Evolutionary conservation across 2,113 vertebrate species (phyloP), one percentile per base, ranked within the genome.

Genomic region (Mesitornis unicolor): DNA sequence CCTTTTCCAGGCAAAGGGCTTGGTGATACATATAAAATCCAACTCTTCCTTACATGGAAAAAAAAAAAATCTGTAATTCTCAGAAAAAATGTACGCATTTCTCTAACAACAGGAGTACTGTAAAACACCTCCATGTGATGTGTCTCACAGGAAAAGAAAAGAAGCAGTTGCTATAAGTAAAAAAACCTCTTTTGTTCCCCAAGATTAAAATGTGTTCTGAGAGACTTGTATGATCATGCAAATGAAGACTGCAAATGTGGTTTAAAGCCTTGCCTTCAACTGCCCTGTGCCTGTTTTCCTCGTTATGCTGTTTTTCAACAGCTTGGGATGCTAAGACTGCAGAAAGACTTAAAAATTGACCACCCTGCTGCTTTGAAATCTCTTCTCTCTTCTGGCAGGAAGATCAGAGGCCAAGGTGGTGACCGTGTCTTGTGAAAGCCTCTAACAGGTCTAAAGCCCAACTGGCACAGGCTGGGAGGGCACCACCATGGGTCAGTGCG

Each of bases 1-100:
- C 11, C 77, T 94, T 40, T 82, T 54, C 74, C 61, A 70, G 51
- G 61, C 77, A 84, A 81, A 78, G 42, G 29, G 31, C 64, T 82
- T 57, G 53, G 64, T 10, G 35, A 69, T 65, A 77, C 36, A 69
- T 80, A 87, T 29, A 47, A 80, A 91, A 80, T 90, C 43, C 31
- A 74, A 61, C 73, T 76, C 57, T 73, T 91, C 24, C 45, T 51
- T 79, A 69, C 48, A 31, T 1, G 1, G 35, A 17, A 47, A 75
- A 42, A 42, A 84, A 80, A 75, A 28, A 8, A 69, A 7, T 13
- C 19, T 45, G 9, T 61, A 54, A 48, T 12, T 79, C 90, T 92
- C 35, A 75, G 28, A 10, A 17, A 33, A 54, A 65, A 78, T 2
- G 13, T 16, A 43, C 3, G 65, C 29, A 20, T 86, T 76, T 70